Evolutionary conservation across 1,140 invertebrate species (phyloP).

Genomic region (Orussus abietinus): DNA sequence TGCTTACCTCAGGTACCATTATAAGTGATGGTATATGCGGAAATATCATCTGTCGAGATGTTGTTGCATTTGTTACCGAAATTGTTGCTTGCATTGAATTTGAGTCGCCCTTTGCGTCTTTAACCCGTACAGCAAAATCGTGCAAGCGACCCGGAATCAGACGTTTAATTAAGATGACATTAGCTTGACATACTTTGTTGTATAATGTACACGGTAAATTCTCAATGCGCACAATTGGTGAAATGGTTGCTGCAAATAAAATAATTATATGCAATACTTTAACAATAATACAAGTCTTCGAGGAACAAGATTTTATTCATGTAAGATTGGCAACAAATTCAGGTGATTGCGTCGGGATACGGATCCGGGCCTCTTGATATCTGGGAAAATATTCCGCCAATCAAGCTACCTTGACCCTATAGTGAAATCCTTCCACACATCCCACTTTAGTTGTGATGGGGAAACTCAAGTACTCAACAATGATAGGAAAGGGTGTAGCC

Average conservation of each 20-base stretch:
- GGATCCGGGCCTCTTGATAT: too few species aligned
- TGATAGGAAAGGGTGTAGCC: too few species aligned
- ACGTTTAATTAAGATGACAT: slow-evolving; percentile 70
- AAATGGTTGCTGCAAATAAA: slow-evolving; percentile 57
- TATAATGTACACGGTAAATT: slow-evolving; percentile 76
- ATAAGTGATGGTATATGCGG: slow-evolving; percentile 78
- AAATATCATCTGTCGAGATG: slow-evolving; percentile 73
- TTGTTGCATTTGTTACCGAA: slow-evolving; percentile 76
- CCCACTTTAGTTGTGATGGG: too few species aligned
- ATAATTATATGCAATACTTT: slow-evolving; percentile 5
- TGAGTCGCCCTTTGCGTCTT: slow-evolving; percentile 72
- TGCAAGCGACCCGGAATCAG: slow-evolving; percentile 74
- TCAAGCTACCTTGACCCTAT: too few species aligned
- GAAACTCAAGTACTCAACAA: too few species aligned
- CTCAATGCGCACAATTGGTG: slow-evolving; percentile 69
- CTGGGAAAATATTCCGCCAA: too few species aligned
- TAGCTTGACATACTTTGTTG: slow-evolving; percentile 80
- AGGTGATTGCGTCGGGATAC: too few species aligned
- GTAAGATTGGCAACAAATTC: too few species aligned
- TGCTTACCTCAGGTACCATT: slow-evolving; percentile 73
- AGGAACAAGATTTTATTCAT: too few species aligned
- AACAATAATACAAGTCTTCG: too few species aligned
- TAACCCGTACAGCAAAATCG: slow-evolving; percentile 74
- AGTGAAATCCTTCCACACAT: too few species aligned
- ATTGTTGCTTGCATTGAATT: slow-evolving; percentile 76